Conservation (phyloP, 2,113 vertebrate species). For the Arothron firmamentum region DNA sequence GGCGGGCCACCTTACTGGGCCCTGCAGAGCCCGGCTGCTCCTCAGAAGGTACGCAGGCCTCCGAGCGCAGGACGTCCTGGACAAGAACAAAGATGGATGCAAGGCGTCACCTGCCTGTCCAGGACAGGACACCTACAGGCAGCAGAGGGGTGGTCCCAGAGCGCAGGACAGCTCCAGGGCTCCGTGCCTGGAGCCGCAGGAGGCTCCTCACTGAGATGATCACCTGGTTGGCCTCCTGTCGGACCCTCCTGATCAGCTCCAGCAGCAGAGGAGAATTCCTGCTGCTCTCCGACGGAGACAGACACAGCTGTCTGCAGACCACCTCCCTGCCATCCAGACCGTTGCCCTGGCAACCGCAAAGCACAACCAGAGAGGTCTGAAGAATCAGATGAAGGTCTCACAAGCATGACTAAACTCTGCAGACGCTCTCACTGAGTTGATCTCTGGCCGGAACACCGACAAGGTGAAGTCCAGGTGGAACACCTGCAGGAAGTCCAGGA, state of each 20-base stretch:
- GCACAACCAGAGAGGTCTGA: background rate
- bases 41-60: too few relatives aligned
- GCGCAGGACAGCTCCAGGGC: too few relatives aligned
- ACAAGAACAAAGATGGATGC: too few relatives aligned
- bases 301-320: slow-evolving; percentile 81
- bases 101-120: too few relatives aligned
- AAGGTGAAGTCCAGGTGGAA: slow-evolving; percentile 93
- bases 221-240: slow-evolving; percentile 73
- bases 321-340: slow-evolving; percentile 82
- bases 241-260: slow-evolving; percentile 82
- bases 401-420: slow-evolving; percentile 1
- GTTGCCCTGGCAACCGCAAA: slow-evolving; percentile 67
- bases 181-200: too few relatives aligned
- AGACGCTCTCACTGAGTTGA: slow-evolving; percentile 76
- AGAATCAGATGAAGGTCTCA: background rate
- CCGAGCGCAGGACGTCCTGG: too few relatives aligned
- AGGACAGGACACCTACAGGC: too few relatives aligned
- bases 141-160: too few relatives aligned
- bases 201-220: background rate
- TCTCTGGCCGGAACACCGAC: slow-evolving; percentile 93
- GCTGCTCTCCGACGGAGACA: slow-evolving; percentile 77
- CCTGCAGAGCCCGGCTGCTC: too few relatives aligned
- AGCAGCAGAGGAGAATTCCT: slow-evolving; percentile 80
- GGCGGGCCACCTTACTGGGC: too few relatives aligned
- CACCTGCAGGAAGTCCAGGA: slow-evolving; percentile 90